These are phyloP conservation scores for Dermolepida albohirtum DNA, from an alignment of 2,888 invertebrate genomes.

Conservation along the genomic window DNA sequence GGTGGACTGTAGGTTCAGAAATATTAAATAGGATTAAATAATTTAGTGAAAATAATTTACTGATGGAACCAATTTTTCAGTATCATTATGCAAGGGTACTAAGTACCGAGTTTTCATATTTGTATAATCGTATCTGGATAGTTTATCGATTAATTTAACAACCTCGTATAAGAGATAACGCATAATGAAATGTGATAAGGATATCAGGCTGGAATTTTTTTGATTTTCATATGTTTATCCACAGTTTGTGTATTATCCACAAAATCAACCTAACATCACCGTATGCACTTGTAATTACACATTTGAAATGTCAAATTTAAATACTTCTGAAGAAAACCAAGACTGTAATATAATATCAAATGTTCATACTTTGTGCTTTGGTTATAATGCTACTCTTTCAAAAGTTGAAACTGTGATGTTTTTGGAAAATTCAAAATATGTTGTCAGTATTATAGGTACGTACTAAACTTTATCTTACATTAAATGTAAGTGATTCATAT, in stretches of 20 bases:
- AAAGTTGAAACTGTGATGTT: slow-evolving; percentile 38
- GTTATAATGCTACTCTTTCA: slow-evolving; percentile 21
- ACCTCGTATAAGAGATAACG: slow-evolving; percentile 9
- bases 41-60: too few species aligned
- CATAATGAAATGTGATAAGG: slow-evolving; percentile 19
- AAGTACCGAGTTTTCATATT: too few species aligned
- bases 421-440: slow-evolving; percentile 37
- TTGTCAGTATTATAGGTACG: slow-evolving; percentile 38
- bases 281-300: slow-evolving; percentile 2
- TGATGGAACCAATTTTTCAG: too few species aligned
- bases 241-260: not conserved
- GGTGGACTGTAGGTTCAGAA: too few species aligned
- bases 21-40: too few species aligned
- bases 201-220: slow-evolving; percentile 3
- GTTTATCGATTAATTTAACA: too few species aligned
- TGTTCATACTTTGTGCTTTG: slow-evolving; percentile 25
- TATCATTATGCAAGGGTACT: too few species aligned
- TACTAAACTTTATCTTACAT: not conserved
- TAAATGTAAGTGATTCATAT: slow-evolving; percentile 49
- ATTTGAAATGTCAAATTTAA: slow-evolving; percentile 24
- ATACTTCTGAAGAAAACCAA: not conserved
- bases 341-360: not conserved
- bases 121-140: too few species aligned
- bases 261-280: too few species aligned
- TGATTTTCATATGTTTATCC: slow-evolving; percentile 5